Base-by-base conservation (phyloP, 1,140 invertebrate species). In the Heliconius congener region DNA sequence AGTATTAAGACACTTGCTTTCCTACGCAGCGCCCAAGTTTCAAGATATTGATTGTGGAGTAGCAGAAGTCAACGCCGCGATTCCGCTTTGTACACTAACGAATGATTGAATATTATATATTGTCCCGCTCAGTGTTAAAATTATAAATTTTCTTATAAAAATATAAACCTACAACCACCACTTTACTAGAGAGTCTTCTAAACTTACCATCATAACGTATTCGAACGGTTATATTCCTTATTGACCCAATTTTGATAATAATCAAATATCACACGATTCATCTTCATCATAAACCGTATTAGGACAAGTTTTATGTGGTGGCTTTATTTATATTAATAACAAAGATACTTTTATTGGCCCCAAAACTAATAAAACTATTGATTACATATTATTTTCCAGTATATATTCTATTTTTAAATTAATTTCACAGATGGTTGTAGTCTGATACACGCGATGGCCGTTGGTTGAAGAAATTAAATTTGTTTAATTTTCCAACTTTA, bases 191-290 rank as follows among this genome's bases (percentile, higher is more conserved):
- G 18, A 1, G 8, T 23, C 55, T 57, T 23, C 18, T n/a, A n/a
- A 57, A 23, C 9, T 57, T 57, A 9, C n/a, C 8, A 57, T n/a
- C 8, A 16, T 66, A 19, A 50, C 46, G 9, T 60, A 60, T 60
- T 27, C 11, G 55, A 57, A n/a, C n/a, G 55, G 55, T 52, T 50
- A 52, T 66, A 30, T 66, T 66, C 57, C 57, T 66, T 66, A 66
- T 66, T 23, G 23, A 13, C 23, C 23, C 57, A 66, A 66, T 66
- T 66, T 66, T 66, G 57, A 30, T 66, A 66, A 23, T 66, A 66
- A 66, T 34, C 23, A 66, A 66, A 66, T 23, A n/a, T 13, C n/a
- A 11, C 23, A n/a, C 57, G 23, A 30, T 66, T 27, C 57, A 30
- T 66, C 57, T 66, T 66, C 23, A 66, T 66, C 57, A 66, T 66